phyloP scores from a whole-genome alignment of 2,113 vertebrate species.

The Sebastes fasciatus region DNA sequence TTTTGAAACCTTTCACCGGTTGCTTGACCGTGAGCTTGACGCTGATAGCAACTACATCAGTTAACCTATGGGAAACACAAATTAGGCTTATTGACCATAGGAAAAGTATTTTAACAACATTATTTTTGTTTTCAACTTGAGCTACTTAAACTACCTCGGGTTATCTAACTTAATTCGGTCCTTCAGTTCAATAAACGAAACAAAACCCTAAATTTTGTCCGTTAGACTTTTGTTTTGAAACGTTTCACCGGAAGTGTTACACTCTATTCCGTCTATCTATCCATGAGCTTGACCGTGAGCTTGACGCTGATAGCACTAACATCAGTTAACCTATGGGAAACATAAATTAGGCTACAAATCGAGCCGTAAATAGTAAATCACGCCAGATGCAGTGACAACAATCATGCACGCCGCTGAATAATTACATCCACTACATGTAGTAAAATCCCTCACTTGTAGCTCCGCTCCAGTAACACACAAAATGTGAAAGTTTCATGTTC shows the following conservation, averaged over 20 bases:
- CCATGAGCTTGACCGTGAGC: too few species aligned
- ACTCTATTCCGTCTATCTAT: background rate
- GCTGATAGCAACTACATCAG: too few species aligned
- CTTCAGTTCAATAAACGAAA: too few species aligned
- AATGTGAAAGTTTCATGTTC: conserved; percentile 41
- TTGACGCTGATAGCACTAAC: conserved; percentile 18
- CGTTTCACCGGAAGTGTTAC: conserved; percentile 9
- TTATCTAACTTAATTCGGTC: too few species aligned
- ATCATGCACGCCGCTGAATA: background rate
- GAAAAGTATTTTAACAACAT: too few species aligned
- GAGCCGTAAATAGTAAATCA: conserved; percentile 18
- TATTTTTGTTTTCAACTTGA: too few species aligned
- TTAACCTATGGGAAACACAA: too few species aligned
- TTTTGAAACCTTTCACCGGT: too few species aligned
- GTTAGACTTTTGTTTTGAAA: conserved; percentile 53
- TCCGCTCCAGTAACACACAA: background rate
- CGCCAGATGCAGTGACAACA: conserved; percentile 18
- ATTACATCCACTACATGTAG: background rate
- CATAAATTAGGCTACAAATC: conserved; percentile 59
- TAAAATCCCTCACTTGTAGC: background rate
- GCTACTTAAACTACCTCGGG: too few species aligned
- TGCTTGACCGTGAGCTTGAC: too few species aligned
- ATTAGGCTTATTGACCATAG: too few species aligned
- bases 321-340: conserved; percentile 47
- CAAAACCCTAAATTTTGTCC: too few species aligned